These are phyloP conservation scores for Tolmerus cingulatus DNA, from an alignment of 2,888 invertebrate genomes.

Conservation along the genomic window DNA sequence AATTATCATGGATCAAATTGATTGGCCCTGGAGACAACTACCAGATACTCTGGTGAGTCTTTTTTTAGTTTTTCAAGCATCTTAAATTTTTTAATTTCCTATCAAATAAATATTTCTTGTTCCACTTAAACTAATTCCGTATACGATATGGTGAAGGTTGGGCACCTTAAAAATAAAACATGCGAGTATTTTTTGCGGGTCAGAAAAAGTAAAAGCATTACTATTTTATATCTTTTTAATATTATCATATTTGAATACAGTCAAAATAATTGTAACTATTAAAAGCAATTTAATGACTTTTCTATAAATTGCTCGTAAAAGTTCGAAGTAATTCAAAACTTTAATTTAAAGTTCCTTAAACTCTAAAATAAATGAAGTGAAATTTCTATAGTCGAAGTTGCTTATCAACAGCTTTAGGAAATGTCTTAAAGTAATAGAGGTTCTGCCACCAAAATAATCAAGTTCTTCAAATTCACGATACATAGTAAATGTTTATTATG, in stretches of 20 bases:
- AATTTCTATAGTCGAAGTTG: neutral
- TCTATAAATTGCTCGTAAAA: neutral
- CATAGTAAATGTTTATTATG: neutral
- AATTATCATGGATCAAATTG: neutral
- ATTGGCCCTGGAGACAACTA: neutral
- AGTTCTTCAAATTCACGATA: neutral
- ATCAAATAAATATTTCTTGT: too few relatives aligned
- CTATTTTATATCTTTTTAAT: too few relatives aligned
- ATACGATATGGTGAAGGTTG: too few relatives aligned
- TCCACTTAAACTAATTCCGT: too few relatives aligned
- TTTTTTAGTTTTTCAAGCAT: neutral
- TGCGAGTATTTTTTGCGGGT: too few relatives aligned
- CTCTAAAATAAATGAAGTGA: neutral
- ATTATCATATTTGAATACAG: too few relatives aligned
- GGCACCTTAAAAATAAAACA: too few relatives aligned
- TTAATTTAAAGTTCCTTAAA: neutral
- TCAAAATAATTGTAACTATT: too few relatives aligned
- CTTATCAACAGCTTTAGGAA: neutral
- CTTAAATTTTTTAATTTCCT: neutral
- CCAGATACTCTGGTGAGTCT: neutral
- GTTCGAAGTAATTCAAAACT: neutral
- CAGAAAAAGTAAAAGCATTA: too few relatives aligned
- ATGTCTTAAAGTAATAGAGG: neutral
- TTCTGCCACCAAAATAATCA: neutral
- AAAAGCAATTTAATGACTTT: too few relatives aligned